These are phyloP conservation scores for Asobara japonica DNA, from an alignment of 1,140 invertebrate genomes.

Conservation along the genomic window DNA sequence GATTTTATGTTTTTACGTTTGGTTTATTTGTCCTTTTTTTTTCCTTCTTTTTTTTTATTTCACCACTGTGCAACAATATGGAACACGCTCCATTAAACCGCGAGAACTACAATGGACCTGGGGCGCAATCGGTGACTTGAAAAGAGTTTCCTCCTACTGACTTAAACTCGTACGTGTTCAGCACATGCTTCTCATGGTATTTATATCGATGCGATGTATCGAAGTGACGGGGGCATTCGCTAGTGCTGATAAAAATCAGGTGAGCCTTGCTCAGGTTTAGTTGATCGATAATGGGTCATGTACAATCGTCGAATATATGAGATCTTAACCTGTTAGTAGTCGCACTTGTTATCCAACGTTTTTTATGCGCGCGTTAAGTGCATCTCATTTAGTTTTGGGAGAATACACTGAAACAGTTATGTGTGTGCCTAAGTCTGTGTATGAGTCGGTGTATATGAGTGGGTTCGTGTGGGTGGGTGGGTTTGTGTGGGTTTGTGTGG, in stretches of 20 bases:
- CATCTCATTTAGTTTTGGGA: too few relatives aligned
- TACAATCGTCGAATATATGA: background rate
- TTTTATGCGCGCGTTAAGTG: too few relatives aligned
- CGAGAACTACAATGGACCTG: background rate
- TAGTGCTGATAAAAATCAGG: constrained; percentile 36
- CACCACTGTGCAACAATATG: constrained; percentile 30
- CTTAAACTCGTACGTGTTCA: background rate
- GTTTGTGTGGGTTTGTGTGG: too few relatives aligned
- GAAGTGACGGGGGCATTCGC: constrained; percentile 38
- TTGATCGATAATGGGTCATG: constrained; percentile 20
- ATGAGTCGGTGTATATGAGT: too few relatives aligned
- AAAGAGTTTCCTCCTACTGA: background rate
- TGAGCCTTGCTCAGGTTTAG: constrained; percentile 31
- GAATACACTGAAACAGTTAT: too few relatives aligned
- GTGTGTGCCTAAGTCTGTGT: too few relatives aligned
- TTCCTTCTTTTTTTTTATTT: background rate
- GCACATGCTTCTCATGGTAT: background rate
- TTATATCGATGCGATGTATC: constrained; percentile 38
- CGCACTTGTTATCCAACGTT: too few relatives aligned
- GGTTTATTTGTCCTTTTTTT: background rate
- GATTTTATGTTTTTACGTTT: constrained; percentile 18
- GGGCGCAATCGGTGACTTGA: background rate
- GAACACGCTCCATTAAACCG: constrained; percentile 43
- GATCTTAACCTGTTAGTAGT: too few relatives aligned
- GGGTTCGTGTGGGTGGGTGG: too few relatives aligned